A percentile compares a stretch with the other conserved stretches of the same genome.
phyloP scores from a whole-genome alignment of 2,113 vertebrate genomes.

The Odocoileus virginianus region DNA sequence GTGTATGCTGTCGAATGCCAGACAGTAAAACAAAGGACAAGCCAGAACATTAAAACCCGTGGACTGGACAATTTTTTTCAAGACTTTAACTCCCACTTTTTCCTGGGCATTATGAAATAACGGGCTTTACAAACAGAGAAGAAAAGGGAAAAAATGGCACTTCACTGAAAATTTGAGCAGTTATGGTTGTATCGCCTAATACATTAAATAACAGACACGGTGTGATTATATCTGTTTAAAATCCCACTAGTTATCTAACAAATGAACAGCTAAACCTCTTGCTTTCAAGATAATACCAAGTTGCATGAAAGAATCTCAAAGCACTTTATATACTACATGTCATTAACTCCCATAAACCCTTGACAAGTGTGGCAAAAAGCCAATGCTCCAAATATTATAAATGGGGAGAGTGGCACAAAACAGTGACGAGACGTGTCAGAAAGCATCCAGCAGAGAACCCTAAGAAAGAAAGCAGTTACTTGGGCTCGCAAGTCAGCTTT shows the following conservation, averaged over 20 bases:
- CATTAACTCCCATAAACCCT: slow-evolving; percentile 67
- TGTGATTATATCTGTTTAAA: slow-evolving; percentile 59
- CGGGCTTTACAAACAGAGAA: slow-evolving; percentile 28
- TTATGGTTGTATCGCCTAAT: slow-evolving; percentile 22
- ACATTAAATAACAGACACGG: slow-evolving; percentile 56
- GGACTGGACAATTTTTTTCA: slow-evolving; percentile 12
- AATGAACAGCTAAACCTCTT: slow-evolving; percentile 67
- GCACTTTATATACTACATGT: slow-evolving; percentile 63
- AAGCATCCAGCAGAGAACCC: slow-evolving; percentile 48
- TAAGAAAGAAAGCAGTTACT: slow-evolving; percentile 32
- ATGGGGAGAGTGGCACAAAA: slow-evolving; percentile 48
- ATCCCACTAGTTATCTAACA: slow-evolving; percentile 67
- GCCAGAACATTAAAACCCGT: not conserved
- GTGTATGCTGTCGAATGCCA: not conserved
- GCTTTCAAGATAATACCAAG: slow-evolving; percentile 72
- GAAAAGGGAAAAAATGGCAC: not conserved
- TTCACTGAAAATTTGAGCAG: slow-evolving; percentile 50
- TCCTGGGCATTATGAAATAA: slow-evolving; percentile 14
- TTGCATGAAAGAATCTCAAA: slow-evolving; percentile 67
- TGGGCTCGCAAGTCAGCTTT: slow-evolving; percentile 17
- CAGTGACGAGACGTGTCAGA: slow-evolving; percentile 61
- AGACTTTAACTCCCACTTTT: not conserved
- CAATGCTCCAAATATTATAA: slow-evolving; percentile 61
- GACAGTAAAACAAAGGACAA: slow-evolving; percentile 21
- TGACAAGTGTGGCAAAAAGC: slow-evolving; percentile 70